Conservation (phyloP, 1,140 invertebrate species). For the Palaemon carinicauda region DNA sequence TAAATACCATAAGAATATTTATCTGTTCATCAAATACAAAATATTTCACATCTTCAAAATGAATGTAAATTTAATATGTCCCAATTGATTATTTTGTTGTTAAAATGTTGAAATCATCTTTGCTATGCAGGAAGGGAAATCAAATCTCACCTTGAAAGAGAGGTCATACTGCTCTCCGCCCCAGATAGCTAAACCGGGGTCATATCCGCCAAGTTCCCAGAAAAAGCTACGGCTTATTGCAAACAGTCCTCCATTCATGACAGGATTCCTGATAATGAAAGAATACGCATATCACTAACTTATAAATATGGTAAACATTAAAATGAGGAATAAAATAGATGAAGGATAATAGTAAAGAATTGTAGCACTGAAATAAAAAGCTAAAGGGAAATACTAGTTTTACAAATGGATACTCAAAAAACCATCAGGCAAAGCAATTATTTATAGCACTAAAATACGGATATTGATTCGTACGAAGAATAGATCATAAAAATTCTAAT, state of each 20-base stretch:
- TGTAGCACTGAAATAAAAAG: background rate
- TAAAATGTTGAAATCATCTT: background rate
- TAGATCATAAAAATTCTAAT: no score
- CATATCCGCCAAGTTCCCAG: constrained; percentile 75
- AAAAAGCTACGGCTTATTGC: constrained; percentile 73
- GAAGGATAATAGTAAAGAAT: background rate
- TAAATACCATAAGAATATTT: no score
- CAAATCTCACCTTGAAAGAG: constrained; percentile 70
- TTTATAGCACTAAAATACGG: no score
- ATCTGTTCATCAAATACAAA: no score
- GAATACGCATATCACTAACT: background rate
- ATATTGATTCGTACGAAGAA: no score
- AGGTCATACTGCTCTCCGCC: constrained; percentile 76
- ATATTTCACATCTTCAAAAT: no score
- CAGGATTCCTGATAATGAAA: constrained; percentile 73
- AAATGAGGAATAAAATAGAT: background rate
- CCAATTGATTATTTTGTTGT: no score
- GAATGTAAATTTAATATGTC: no score
- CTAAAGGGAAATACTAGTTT: background rate
- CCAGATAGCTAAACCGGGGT: constrained; percentile 75
- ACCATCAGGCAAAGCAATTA: no score
- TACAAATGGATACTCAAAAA: background rate
- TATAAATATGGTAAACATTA: no score
- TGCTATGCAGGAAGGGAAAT: background rate
- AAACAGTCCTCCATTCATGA: constrained; percentile 77